These are phyloP conservation scores for Cephalophus harveyi DNA, from an alignment of 2,113 vertebrate genomes.

Conservation along the genomic window DNA sequence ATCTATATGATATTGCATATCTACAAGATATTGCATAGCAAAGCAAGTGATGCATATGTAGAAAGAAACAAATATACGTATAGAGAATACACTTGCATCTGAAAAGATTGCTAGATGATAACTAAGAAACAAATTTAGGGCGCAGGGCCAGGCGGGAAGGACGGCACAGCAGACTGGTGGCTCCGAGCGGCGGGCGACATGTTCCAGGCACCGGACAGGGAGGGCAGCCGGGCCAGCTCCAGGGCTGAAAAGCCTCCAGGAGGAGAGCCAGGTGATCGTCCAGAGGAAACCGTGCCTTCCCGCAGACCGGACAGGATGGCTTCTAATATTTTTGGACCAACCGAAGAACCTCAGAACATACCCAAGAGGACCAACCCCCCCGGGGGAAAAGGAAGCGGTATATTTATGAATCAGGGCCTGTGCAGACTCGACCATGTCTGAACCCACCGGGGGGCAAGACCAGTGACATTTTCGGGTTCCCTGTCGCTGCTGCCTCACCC, in stretches of 20 bases:
- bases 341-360: slow-evolving; percentile 84
- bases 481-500: slow-evolving; percentile 70
- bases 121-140: background rate
- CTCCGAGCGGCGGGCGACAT: too few relatives aligned
- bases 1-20: background rate
- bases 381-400: slow-evolving; percentile 90
- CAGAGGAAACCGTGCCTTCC: slow-evolving; percentile 83
- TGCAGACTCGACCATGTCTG: slow-evolving; percentile 79
- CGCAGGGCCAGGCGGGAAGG: too few relatives aligned
- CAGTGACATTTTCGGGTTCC: slow-evolving; percentile 88
- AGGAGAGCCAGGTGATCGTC: slow-evolving; percentile 86
- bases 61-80: background rate
- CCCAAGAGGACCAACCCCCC: slow-evolving; percentile 93
- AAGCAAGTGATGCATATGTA: background rate
- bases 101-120: background rate
- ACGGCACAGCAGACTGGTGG: too few relatives aligned
- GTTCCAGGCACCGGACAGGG: too few relatives aligned
- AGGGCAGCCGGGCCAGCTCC: too few relatives aligned
- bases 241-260: slow-evolving; percentile 92
- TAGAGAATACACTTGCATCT: background rate
- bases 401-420: slow-evolving; percentile 85
- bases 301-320: slow-evolving; percentile 89
- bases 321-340: slow-evolving; percentile 89
- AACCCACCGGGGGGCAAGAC: slow-evolving; percentile 84
- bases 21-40: background rate